Base-by-base conservation (phyloP, 2,113 vertebrate species). In the Pseudolaguvia tuberculata region DNA sequence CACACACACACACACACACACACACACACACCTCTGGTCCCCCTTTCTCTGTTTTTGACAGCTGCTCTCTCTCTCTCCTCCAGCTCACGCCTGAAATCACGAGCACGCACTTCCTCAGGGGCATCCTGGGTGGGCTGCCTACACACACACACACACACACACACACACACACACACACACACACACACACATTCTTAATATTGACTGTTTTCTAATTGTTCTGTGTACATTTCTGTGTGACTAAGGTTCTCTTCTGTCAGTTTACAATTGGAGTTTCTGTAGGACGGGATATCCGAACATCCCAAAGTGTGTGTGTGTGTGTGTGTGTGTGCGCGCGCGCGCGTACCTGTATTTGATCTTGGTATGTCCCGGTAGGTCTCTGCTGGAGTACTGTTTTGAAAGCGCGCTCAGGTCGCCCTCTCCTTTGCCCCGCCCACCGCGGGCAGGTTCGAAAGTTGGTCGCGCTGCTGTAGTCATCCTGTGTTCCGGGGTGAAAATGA, bases 401-500 rank as follows among this genome's bases (percentile, higher is more conserved):
- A 99, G 87, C 18, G 96, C 96, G 78, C 97, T 99, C 80, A 99
- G 82, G 78, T 99, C 96, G 9, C 96, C 96, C 88, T 99, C 96
- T 77, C 97, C 96, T 92, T 99, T 99, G 50, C 96, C 96, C 81
- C 96, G 91, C 50, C 97, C 96, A 73, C 96, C 96, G 86, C 95
- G 92, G 0, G 97, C 97, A 0, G 97, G 97, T 84, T 99, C 96
- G 89, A 99, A 99, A 0, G 97, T 99, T 17, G 97, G 97, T 80
- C 97, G 93, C 0, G 97, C 97, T 53, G 97, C 96, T 83, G 95
- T 99, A 0, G 96, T 99, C 97, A 98, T 99, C 85, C 89, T 94
- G 62, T 78, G 76, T 69, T 52, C 62, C 5, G 67, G 67, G 75
- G 52, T n/a, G 59, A 31, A 71, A 1, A 2, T 58, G 10, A 71